phyloP scores from a whole-genome alignment of 2,888 invertebrate genomes.

The Rhogogaster chlorosoma region DNA sequence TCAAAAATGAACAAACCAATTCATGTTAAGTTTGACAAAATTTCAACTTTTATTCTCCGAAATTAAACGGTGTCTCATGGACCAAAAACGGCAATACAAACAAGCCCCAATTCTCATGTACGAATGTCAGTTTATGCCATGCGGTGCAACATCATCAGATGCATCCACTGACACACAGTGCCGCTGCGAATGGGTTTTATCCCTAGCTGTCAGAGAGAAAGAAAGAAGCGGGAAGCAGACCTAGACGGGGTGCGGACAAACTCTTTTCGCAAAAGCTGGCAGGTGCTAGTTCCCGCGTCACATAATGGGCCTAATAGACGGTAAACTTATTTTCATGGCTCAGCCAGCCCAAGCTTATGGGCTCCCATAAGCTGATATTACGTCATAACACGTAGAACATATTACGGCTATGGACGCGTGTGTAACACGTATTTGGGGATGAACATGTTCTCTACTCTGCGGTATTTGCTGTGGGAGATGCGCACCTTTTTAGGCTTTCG shows the following conservation, averaged over 20 bases:
- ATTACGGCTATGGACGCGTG: conserved; percentile 41
- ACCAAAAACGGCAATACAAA: background rate
- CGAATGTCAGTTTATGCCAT: background rate
- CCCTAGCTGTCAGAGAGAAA: background rate
- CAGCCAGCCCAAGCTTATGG: conserved; percentile 44
- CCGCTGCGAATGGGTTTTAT: background rate
- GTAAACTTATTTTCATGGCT: conserved; percentile 50
- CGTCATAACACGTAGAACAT: conserved; percentile 46
- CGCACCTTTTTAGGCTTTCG: conserved; percentile 25
- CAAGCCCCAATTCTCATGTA: background rate
- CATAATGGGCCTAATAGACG: conserved; percentile 50
- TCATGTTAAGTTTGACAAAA: conserved; percentile 15
- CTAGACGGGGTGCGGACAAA: conserved; percentile 3
- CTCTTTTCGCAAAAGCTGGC: conserved; percentile 42
- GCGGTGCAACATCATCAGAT: background rate
- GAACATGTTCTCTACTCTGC: conserved; percentile 30
- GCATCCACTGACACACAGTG: conserved; percentile 1
- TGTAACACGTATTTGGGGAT: conserved; percentile 38
- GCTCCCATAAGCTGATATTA: conserved; percentile 44
- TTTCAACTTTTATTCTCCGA: background rate
- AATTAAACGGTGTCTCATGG: conserved; percentile 35
- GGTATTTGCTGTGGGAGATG: conserved; percentile 4
- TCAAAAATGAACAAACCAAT: background rate
- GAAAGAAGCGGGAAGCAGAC: background rate
- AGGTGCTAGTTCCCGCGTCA: conserved; percentile 48